phyloP scores from a whole-genome alignment of 1,140 invertebrate genomes.

The Holotrichia oblita region DNA sequence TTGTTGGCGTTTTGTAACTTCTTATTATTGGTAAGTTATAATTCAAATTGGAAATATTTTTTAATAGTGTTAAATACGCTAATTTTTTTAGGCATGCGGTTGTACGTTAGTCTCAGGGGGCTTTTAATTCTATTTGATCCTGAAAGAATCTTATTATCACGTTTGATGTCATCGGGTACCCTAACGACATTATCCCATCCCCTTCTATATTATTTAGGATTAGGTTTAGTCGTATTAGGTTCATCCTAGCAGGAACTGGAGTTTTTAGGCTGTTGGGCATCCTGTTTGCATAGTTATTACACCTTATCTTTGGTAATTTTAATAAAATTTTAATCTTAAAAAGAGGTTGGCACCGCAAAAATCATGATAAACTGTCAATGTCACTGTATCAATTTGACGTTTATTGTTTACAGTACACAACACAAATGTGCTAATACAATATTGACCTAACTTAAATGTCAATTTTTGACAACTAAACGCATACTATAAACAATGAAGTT shows the following conservation, averaged over 20 bases:
- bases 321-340: constrained; percentile 51
- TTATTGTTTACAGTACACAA: too few species aligned
- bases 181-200: constrained; percentile 69
- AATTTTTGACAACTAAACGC: too few species aligned
- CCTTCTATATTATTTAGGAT: constrained; percentile 76
- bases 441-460: too few species aligned
- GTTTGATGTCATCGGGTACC: constrained; percentile 68
- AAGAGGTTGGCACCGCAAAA: too few species aligned
- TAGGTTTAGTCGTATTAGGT: constrained; percentile 70
- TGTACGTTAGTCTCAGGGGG: constrained; percentile 74
- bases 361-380: too few species aligned
- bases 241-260: constrained; percentile 71
- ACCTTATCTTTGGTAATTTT: constrained; percentile 71
- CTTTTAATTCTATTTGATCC: constrained; percentile 75
- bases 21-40: constrained; percentile 43
- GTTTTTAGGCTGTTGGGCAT: constrained; percentile 83
- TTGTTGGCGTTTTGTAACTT: constrained; percentile 44
- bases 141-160: constrained; percentile 73
- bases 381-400: too few species aligned
- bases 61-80: background rate
- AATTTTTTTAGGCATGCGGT: constrained; percentile 71
- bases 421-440: too few species aligned
- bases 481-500: too few species aligned
- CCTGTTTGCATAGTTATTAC: constrained; percentile 76
- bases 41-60: background rate